These are phyloP conservation scores for Ciconia boyciana DNA, from an alignment of 2,113 vertebrate species.

Conservation along the genomic window DNA sequence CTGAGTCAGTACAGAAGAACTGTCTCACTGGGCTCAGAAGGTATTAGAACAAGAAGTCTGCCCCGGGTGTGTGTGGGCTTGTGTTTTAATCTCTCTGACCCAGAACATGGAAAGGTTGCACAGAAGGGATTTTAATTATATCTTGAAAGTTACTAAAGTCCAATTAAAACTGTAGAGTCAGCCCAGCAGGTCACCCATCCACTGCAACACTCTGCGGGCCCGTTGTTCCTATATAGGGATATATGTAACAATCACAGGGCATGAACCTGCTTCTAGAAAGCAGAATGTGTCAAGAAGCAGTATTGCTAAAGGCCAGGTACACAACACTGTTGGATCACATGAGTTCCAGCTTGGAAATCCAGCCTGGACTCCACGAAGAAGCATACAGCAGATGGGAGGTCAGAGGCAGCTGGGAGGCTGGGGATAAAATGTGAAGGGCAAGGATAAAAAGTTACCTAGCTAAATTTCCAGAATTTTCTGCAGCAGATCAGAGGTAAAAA, in stretches of 20 bases:
- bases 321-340: background rate
- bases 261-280: slow-evolving; percentile 22
- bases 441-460: background rate
- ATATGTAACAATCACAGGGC: background rate
- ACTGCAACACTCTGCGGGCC: background rate
- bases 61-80: background rate
- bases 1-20: slow-evolving; percentile 52
- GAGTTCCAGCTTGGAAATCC: background rate
- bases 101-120: slow-evolving; percentile 18
- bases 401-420: background rate
- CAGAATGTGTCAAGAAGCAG: background rate
- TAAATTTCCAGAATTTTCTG: background rate
- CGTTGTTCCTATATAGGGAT: background rate
- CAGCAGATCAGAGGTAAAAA: background rate
- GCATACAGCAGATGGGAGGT: background rate
- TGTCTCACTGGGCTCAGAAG: slow-evolving; percentile 34
- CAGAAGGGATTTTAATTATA: slow-evolving; percentile 26
- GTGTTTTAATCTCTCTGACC: slow-evolving; percentile 28
- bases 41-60: slow-evolving; percentile 39
- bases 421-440: background rate
- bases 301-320: background rate
- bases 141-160: background rate
- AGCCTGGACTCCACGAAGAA: background rate
- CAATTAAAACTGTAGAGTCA: slow-evolving; percentile 19
- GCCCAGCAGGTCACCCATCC: background rate